These are phyloP conservation scores for Schrankia costaestrigalis DNA, from an alignment of 2,888 invertebrate species.

Conservation along the genomic window DNA sequence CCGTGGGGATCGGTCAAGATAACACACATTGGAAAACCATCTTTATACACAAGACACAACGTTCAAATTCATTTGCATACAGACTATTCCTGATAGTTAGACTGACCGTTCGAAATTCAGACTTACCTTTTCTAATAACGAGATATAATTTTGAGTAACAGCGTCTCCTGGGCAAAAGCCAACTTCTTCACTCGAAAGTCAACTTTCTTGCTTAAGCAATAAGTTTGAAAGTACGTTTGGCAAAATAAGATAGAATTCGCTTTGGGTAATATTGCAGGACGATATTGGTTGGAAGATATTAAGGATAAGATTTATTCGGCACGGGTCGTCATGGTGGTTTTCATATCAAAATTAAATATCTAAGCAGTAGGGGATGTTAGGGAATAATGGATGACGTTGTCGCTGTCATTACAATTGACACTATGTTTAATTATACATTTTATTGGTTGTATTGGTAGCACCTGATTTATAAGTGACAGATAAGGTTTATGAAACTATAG, in stretches of 20 bases:
- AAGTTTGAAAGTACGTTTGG: constrained; percentile 38
- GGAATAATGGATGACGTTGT: constrained; percentile 39
- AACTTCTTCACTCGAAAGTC: neutral
- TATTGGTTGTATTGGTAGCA: neutral
- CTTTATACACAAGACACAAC: constrained; percentile 20
- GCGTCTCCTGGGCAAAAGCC: constrained; percentile 11
- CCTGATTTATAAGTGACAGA: too few species aligned
- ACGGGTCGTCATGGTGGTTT: constrained; percentile 62
- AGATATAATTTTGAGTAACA: constrained; percentile 30
- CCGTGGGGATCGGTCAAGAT: constrained; percentile 71
- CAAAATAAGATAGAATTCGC: constrained; percentile 66
- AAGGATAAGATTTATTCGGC: constrained; percentile 71
- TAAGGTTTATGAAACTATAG: too few species aligned
- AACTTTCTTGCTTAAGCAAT: fast-evolving
- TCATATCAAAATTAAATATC: constrained; percentile 79
- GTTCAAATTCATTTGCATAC: constrained; percentile 10
- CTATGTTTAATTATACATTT: constrained; percentile 28
- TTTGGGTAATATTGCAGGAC: constrained; percentile 74
- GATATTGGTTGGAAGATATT: constrained; percentile 71
- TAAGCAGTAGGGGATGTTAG: constrained; percentile 42
- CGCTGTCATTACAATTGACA: constrained; percentile 25
- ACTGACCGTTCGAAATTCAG: constrained; percentile 29
- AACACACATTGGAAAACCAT: constrained; percentile 17
- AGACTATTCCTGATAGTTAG: constrained; percentile 7
- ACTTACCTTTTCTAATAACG: constrained; percentile 29